Base-by-base conservation (phyloP, 2,888 invertebrate genomes). In the Eretmocerus hayati region DNA sequence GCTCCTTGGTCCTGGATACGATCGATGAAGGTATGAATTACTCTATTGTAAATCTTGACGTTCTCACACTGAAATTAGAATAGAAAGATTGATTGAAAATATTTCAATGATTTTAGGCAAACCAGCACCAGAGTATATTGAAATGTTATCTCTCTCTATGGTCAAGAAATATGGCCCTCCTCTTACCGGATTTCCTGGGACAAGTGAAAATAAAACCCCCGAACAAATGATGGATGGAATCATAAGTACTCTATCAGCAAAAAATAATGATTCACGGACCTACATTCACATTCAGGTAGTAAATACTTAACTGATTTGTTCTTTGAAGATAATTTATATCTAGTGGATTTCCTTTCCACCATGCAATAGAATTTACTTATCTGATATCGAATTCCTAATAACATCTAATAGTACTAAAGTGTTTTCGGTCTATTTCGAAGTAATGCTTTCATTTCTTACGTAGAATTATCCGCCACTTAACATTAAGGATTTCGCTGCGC, bases 191-290 rank as follows among this genome's bases (percentile, higher is more conserved):
- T 69, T 67, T 59, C 67, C 68, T 18, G 67, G 67, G 5, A 59
- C 66, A 13, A 64, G 59, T 50, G 63, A 59, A 54, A 70, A 69
- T 55, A 63, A 61, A 58, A 69, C 65, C 15, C 50, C 64, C 2
- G 63, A 67, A 36, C 63, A 68, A 56, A 70, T 70, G 65, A 65
- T 71, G 54, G 64, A 70, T 50, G 70, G 67, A 36, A 61, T 71
- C 26, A 63, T 69, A 44, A 67, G 61, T 41, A 68, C 67, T 19
- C 52, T 71, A 51, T 62, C 69, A 11, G 60, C 63, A 6, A 64
- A 63, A 45, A 62, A 62, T 46, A 60, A 60, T 44, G 64, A 67
- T 49, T 62, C 68, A 4, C 63, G 63, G 42, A 65, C 69, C 15
- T 71, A 68, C 50, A 67, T 71, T 54, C 70, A 69, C 42, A 63